Percentiles rank a stretch among this genome's conserved stretches.
These are phyloP conservation scores for Oryctes rhinoceros DNA, from an alignment of 1,140 invertebrate genomes.

Conservation along the genomic window DNA sequence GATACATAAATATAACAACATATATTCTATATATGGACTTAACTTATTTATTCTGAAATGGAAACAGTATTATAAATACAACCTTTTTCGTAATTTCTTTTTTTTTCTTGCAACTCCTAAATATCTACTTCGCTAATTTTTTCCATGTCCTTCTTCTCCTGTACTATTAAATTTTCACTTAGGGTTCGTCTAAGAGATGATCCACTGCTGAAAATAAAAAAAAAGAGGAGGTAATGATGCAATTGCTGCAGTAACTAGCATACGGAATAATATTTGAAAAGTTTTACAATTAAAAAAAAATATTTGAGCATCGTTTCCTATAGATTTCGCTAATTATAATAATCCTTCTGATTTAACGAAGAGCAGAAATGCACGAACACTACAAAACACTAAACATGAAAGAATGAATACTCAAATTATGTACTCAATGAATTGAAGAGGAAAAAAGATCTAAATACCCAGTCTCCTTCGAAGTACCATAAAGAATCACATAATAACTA, in stretches of 20 bases:
- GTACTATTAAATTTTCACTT: neutral
- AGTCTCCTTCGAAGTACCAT: too few relatives aligned
- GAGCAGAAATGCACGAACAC: too few relatives aligned
- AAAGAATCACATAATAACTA: too few relatives aligned
- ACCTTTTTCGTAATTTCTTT: neutral
- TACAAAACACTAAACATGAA: too few relatives aligned
- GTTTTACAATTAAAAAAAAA: too few relatives aligned
- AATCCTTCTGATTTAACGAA: too few relatives aligned
- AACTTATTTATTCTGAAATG: neutral
- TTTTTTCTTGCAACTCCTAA: neutral
- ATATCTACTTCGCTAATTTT: neutral
- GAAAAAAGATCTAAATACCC: too few relatives aligned
- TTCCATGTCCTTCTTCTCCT: neutral
- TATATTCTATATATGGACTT: neutral
- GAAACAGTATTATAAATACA: slow-evolving; percentile 9
- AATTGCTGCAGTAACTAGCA: neutral
- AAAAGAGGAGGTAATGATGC: neutral
- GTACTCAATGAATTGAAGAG: too few relatives aligned
- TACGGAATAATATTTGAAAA: too few relatives aligned
- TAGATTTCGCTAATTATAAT: too few relatives aligned
- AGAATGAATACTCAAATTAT: too few relatives aligned
- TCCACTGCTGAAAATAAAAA: neutral
- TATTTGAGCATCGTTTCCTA: too few relatives aligned
- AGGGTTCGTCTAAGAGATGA: neutral
- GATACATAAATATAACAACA: neutral